Base-by-base conservation (phyloP, 1,140 invertebrate species). In the Chlorops oryzae region DNA sequence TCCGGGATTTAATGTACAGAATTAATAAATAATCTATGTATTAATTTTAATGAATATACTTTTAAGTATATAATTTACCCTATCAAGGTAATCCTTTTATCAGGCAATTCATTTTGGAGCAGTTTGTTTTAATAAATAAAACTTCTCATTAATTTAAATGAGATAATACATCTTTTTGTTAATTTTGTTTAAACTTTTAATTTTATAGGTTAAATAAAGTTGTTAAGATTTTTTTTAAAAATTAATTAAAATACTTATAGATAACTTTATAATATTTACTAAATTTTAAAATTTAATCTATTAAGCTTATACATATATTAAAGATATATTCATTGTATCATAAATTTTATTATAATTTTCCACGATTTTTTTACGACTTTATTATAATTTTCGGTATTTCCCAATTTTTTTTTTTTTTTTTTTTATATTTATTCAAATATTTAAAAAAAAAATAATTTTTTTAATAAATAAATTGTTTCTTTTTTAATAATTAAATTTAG, bases 331-430 rank as follows among this genome's bases (percentile, higher is more conserved):
- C 66, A 54, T 18, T 12, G 22, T 46, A 25, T 28, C 44, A 46
- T 10, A 10, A 32, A 32, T 32, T 32, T 15, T 10, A 10, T 32
- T 32, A 32, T 32, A 10, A 77, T 83, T 85, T 59, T 86, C 83
- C 65, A n/a, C n/a, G n/a, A n/a, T n/a, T n/a, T n/a, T n/a, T n/a
- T n/a, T n/a, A n/a, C n/a, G n/a, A n/a, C n/a, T n/a, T n/a, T n/a
- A n/a, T n/a, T n/a, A n/a, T n/a, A n/a, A n/a, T n/a, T n/a, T n/a
- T n/a, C n/a, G n/a, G n/a, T n/a, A n/a, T n/a, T n/a, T n/a, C n/a
- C n/a, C n/a, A n/a, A n/a, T n/a, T n/a, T n/a, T 43, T 43, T 22
- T 7, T 15, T 7, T 54, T 54, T 59, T 45, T 51, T 52, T 49
- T 56, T 46, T 51, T 47, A 44, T 46, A 47, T 25, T 51, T 45